Percentiles rank a stretch among this genome's conserved stretches.
These are phyloP conservation scores for Ectobius pallidus DNA, from an alignment of 2,888 invertebrate genomes.

Conservation along the genomic window DNA sequence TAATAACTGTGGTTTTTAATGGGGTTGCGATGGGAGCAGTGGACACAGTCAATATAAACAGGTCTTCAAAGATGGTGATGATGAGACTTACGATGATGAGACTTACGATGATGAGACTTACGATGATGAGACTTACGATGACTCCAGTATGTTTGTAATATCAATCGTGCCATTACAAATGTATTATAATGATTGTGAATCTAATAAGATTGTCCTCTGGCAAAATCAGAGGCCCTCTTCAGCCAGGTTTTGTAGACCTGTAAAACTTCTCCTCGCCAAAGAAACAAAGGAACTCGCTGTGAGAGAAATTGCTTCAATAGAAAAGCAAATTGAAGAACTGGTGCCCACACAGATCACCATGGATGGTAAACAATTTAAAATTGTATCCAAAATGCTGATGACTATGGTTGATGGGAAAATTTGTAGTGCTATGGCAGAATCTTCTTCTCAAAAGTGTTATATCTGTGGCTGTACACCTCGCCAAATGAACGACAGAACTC, in stretches of 20 bases:
- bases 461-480: conserved; percentile 42
- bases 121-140: background rate
- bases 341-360: background rate
- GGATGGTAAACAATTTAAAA: conserved; percentile 9
- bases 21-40: background rate
- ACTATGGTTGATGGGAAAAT: conserved; percentile 45
- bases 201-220: background rate
- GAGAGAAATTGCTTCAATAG: conserved; percentile 37
- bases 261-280: conserved; percentile 42
- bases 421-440: conserved; percentile 42
- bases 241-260: conserved; percentile 22
- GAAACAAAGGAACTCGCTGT: conserved; percentile 36
- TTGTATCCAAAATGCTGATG: conserved; percentile 40
- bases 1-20: background rate
- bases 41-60: background rate
- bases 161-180: background rate
- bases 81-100: no score
- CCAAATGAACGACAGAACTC: conserved; percentile 24
- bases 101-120: no score
- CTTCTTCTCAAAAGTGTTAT: conserved; percentile 42
- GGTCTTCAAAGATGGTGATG: background rate
- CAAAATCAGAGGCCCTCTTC: background rate
- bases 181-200: background rate
- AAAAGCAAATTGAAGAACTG: conserved; percentile 34
- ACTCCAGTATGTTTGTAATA: background rate